phyloP scores from a whole-genome alignment of 2,113 vertebrate species.

The Callithrix jacchus region DNA sequence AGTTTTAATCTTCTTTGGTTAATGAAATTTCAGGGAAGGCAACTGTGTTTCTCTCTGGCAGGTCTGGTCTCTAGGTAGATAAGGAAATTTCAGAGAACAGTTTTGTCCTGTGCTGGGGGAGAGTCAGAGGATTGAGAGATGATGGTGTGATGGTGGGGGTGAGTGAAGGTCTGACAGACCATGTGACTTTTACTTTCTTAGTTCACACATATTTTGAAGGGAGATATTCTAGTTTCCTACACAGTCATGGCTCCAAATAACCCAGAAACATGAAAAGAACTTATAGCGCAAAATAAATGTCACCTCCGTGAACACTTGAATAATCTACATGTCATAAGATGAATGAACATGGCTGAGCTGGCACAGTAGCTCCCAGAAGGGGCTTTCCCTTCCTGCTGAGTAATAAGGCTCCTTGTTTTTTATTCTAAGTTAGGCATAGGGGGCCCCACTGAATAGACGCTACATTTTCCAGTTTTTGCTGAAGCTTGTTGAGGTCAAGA shows the following conservation, averaged over 20 bases:
- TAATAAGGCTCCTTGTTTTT: background rate
- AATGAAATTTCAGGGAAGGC: background rate
- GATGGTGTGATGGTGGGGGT: background rate
- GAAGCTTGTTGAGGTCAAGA: background rate
- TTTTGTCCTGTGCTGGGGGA: background rate
- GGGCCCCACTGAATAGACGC: accelerated
- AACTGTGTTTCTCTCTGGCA: background rate
- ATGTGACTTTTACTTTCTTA: background rate
- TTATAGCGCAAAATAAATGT: accelerated
- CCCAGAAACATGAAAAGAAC: background rate
- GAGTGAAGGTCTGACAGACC: background rate
- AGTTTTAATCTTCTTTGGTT: background rate
- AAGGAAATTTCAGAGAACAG: background rate
- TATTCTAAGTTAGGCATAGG: background rate
- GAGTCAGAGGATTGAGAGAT: background rate
- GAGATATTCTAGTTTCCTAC: background rate
- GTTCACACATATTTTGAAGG: background rate
- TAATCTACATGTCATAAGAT: background rate
- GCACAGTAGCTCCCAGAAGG: accelerated
- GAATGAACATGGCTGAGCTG: accelerated
- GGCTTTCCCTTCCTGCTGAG: background rate
- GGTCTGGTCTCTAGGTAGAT: background rate
- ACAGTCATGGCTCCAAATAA: background rate
- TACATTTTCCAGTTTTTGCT: background rate
- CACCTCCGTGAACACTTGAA: too few species aligned